These are phyloP conservation scores for Lamprologus callipterus DNA, from an alignment of 2,113 vertebrate genomes.

Conservation along the genomic window DNA sequence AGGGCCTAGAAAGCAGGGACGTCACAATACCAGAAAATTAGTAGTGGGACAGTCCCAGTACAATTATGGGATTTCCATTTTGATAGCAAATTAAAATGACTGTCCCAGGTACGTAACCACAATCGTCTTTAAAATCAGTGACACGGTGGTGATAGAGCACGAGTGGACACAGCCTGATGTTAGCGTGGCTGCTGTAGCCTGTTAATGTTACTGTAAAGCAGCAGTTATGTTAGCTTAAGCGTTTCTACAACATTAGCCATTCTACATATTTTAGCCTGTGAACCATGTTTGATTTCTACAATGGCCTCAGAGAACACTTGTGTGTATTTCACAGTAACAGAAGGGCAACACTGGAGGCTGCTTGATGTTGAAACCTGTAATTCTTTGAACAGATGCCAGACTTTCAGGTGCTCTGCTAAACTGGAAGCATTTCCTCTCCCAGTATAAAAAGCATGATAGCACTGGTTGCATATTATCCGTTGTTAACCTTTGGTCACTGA, in stretches of 20 bases:
- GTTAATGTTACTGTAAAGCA: not conserved
- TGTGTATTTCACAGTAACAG: too few relatives aligned
- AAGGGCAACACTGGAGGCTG: too few relatives aligned
- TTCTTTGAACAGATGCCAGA: not conserved
- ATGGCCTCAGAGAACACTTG: too few relatives aligned
- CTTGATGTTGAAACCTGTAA: not conserved
- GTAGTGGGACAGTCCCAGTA: not conserved
- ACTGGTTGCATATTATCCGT: not conserved
- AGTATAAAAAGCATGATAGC: not conserved
- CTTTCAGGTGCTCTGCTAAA: not conserved
- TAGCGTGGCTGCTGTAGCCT: not conserved
- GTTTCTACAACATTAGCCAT: not conserved
- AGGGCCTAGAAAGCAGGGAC: rapidly evolving
- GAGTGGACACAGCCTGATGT: not conserved
- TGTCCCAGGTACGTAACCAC: not conserved
- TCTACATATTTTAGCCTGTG: too few relatives aligned
- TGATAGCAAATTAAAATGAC: not conserved
- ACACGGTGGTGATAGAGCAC: rapidly evolving
- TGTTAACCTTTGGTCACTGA: not conserved
- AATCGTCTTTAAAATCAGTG: not conserved
- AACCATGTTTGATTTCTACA: too few relatives aligned
- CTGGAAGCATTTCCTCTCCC: not conserved
- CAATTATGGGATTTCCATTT: not conserved
- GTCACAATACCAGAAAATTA: not conserved
- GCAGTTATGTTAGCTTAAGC: not conserved